phyloP scores from a whole-genome alignment of 2,797 vertebrate species.

The Gymnothorax javanicus region DNA sequence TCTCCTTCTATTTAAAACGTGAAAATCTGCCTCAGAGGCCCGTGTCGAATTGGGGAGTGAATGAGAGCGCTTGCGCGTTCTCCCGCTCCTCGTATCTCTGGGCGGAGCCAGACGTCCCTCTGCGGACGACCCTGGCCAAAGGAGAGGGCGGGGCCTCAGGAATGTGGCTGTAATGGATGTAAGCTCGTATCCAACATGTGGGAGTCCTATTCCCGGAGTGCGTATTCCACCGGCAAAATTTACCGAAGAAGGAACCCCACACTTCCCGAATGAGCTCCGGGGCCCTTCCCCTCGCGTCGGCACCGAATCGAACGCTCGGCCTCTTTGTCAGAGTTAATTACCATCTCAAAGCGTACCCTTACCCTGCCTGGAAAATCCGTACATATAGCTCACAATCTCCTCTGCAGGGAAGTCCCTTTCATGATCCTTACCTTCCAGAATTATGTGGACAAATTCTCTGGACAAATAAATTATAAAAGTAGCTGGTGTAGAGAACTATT shows the following conservation, averaged over 20 bases:
- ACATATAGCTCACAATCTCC: not conserved
- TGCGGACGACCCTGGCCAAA: not conserved
- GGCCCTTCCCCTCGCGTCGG: slow-evolving; percentile 44
- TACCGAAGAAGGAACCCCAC: slow-evolving; percentile 51
- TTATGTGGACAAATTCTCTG: no score
- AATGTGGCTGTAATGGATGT: slow-evolving; percentile 57
- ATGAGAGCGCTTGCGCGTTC: not conserved
- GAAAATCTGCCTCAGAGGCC: not conserved
- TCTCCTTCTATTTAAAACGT: not conserved
- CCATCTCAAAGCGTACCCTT: slow-evolving; percentile 30
- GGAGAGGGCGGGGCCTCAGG: not conserved
- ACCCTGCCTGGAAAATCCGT: not conserved
- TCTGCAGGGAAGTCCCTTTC: slow-evolving; percentile 41
- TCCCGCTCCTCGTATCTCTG: not conserved
- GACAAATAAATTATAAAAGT: no score
- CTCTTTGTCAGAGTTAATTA: slow-evolving; percentile 57
- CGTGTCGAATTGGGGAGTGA: not conserved
- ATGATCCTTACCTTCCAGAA: no score
- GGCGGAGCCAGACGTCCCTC: not conserved
- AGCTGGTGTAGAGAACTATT: no score
- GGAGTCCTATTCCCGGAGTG: slow-evolving; percentile 43
- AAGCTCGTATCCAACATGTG: slow-evolving; percentile 56
- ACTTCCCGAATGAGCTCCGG: slow-evolving; percentile 44
- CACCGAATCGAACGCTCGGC: slow-evolving; percentile 50
- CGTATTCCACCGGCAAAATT: slow-evolving; percentile 40